Base-by-base conservation (phyloP, 1,140 invertebrate species). In the Solen grandis region DNA sequence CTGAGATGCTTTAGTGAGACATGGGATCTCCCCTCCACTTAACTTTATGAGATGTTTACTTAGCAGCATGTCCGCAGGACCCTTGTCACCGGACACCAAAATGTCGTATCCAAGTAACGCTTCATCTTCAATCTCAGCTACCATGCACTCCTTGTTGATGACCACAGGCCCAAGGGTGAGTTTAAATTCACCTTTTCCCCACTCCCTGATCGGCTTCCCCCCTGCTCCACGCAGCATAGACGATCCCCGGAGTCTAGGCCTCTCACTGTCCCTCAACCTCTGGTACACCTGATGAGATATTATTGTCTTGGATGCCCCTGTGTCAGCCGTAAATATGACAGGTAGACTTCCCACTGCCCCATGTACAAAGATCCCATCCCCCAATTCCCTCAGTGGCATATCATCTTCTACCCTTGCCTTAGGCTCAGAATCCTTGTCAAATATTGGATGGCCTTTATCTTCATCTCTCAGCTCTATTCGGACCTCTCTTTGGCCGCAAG, bases 61-160 rank as follows among this genome's bases (percentile, higher is more conserved):
- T 14, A 65, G 25, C 25, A 29, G 36, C 5, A 65, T 29, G 33
- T 36, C 35, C 10, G 35, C 62, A 31, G 5, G 62, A 5, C 35
- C 70, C 22, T 25, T 60, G n/a, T 60, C 5, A 29, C 70, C 54
- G 16, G 35, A 1, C 25, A 36, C 33, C 55, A 74, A 60, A 59
- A 74, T 33, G 4, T 74, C 70, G 10, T 35, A 54, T 38, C 70
- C 70, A 36, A 74, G 29, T 25, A 74, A 38, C 16, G 27, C 70
- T 13, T 74, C 52, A 59, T 74, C 70, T 60, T 74, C 50, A 35
- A 74, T 74, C 31, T 74, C 55, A 36, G 70, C 70, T 57, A 74
- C 55, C 31, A 59, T 38, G 27, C 36, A 27, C 55, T 74, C 70
- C 29, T 8, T 22, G 8, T 13, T 22, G 8, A 59, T 25, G 19